Evolutionary conservation across 2,113 vertebrate genomes (phyloP), one percentile per base, ranked within the genome.

Genomic region (Phaetusa simplex): DNA sequence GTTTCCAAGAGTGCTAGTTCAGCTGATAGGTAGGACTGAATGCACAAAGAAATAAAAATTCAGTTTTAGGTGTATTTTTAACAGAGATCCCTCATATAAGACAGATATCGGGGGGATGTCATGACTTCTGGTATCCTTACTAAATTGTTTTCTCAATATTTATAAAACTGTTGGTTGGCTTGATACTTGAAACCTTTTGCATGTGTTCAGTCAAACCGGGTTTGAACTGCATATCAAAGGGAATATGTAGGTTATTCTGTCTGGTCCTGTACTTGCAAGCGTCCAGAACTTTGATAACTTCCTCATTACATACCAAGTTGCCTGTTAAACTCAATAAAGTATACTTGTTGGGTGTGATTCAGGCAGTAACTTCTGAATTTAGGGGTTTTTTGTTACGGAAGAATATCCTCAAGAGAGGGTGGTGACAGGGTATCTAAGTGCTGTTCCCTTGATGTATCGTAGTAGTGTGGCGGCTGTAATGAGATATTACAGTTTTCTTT

Each of bases 101-200:
- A 80, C 30, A 73, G 36, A 65, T 93, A 82, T 83, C 61, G 69
- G 88, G 70, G 43, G 88, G 38, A 59, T 92, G 40, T 79, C 23
- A 62, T 66, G 71, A 47, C 56, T 93, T 87, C 27, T 71, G 38
- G 3, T 80, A 8, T 88, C 70, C 73, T 81, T 49, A 27, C 40
- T 88, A 80, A 82, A 49, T 56, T 55, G 14, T 79, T 96, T 94
- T n/a, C 58, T 90, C 38, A 15, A 5, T 76, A 18, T 70, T 86
- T 94, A 67, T 83, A 36, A 83, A 91, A 70, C 58, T 74, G 52
- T 73, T 90, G 38, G 64, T 66, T 90, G 79, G 59, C 71, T 86
- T 78, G 76, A 62, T 93, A n/a, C 55, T 86, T 95, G 86, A 88
- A 85, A 91, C 62, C 38, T 93, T 95, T 93, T 96, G 90, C 69